Percentiles rank a stretch among this genome's conserved stretches.
These are phyloP conservation scores for Nematolebias whitei DNA, from an alignment of 2,113 vertebrate genomes.

Conservation along the genomic window DNA sequence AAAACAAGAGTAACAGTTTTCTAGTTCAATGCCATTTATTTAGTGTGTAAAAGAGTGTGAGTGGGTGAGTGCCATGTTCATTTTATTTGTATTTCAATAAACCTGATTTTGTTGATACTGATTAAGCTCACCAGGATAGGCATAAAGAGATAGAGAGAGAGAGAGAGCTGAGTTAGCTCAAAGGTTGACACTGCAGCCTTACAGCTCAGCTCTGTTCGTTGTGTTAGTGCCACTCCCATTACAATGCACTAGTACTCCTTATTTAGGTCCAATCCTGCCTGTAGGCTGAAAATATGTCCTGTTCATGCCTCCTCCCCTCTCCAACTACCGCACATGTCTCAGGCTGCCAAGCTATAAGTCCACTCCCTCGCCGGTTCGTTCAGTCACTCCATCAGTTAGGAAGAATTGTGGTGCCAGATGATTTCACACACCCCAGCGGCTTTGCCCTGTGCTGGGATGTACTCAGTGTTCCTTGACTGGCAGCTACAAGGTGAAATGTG, in stretches of 20 bases:
- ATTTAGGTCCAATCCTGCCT: slow-evolving; percentile 65
- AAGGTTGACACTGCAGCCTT: slow-evolving; percentile 33
- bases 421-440: slow-evolving; percentile 42
- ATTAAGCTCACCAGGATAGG: slow-evolving; percentile 33
- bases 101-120: slow-evolving; percentile 52
- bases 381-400: slow-evolving; percentile 50
- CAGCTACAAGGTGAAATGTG: slow-evolving; percentile 62
- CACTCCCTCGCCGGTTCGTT: background rate
- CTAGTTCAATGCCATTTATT: slow-evolving; percentile 27
- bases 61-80: slow-evolving; percentile 12
- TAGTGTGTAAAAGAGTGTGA: slow-evolving; percentile 22
- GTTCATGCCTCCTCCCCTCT: slow-evolving; percentile 45
- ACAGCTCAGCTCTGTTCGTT: slow-evolving; percentile 36
- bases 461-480: slow-evolving; percentile 38
- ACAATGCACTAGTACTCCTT: slow-evolving; percentile 58
- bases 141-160: too few relatives aligned
- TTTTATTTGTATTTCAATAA: slow-evolving; percentile 55
- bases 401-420: slow-evolving; percentile 30
- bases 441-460: slow-evolving; percentile 45
- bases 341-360: slow-evolving; percentile 36
- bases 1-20: slow-evolving; percentile 30
- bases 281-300: slow-evolving; percentile 68
- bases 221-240: slow-evolving; percentile 55
- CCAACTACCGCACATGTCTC: slow-evolving; percentile 24
- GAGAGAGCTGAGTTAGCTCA: background rate